Percentiles rank a stretch among this genome's conserved stretches.
phyloP scores from a whole-genome alignment of 2,888 invertebrate species.

The Iselma pallidipennis region DNA sequence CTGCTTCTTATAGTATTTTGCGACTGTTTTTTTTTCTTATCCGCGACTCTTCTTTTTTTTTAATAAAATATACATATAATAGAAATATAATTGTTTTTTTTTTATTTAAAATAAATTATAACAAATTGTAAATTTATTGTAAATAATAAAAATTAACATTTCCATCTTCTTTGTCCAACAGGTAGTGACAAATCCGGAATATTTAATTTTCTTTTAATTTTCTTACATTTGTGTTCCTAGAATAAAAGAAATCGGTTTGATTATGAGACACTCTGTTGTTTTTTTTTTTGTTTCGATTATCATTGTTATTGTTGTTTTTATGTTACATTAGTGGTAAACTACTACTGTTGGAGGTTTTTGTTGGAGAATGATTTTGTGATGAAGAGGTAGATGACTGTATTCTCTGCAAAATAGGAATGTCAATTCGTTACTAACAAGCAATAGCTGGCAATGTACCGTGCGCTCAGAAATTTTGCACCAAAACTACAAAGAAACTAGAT shows the following conservation, averaged over 20 bases:
- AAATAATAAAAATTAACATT: constrained; percentile 18
- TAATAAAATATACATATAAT: not conserved
- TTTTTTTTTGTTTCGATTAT: constrained; percentile 2
- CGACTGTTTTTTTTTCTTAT: not conserved
- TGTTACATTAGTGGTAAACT: constrained; percentile 23
- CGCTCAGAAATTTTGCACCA: not conserved
- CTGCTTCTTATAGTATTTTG: not conserved
- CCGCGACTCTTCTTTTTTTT: no score
- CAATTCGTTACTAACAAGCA: not conserved
- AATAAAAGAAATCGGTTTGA: constrained; percentile 32
- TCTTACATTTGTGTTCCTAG: constrained; percentile 50
- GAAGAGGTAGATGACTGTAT: constrained; percentile 45
- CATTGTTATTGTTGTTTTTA: no score
- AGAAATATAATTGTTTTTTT: not conserved
- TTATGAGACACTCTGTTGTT: constrained; percentile 10
- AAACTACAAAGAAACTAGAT: constrained; percentile 9
- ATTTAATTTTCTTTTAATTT: constrained; percentile 47
- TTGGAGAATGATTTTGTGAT: constrained; percentile 45
- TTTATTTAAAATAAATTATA: not conserved
- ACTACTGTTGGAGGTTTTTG: constrained; percentile 35
- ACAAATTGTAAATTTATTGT: constrained; percentile 4
- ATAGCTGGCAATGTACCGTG: not conserved
- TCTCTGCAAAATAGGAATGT: constrained; percentile 45
- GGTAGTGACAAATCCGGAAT: constrained; percentile 41
- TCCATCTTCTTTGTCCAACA: constrained; percentile 34